Base-by-base conservation (phyloP, 1,140 invertebrate genomes). In the Diuraphis noxia region DNA sequence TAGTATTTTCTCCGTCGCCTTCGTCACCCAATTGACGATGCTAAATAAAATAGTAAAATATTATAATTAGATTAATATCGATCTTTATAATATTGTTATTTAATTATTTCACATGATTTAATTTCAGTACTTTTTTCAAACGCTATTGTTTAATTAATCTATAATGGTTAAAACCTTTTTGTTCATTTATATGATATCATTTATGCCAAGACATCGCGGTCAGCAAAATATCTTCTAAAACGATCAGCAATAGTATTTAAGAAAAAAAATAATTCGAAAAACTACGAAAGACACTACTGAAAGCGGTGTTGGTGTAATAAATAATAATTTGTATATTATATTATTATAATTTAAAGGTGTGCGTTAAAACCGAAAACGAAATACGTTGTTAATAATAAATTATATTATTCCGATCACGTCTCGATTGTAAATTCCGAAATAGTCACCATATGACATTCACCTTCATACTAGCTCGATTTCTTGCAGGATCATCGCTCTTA, bases 1-100 rank as follows among this genome's bases (percentile, higher is more conserved):
- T 96, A 56, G 95, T 95, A 91, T 95, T 95, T 38, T 95, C 95
- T 19, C 94, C 95, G 38, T 94, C 94, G 30, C 93, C 93, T 40
- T 91, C 86, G 88, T 94, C 94, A 13, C 93, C 93, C 23, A 93
- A 88, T 87, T 93, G 93, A 21, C 94, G 93, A 56, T 94, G 94
- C 94, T 94, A 92, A 21, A 81, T 79, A 38, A 38, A 79, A 79
- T 38, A 79, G 34, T 72, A 2, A 79, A 23, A 38, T 21, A 38
- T 79, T 36, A 3, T 38, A 9, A 38, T 79, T 23, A 79, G 17
- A 79, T 21, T 36, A 21, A 36, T 17, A 79, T 23, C 1, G 21
- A 38, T 38, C 6, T 23, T 36, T 79, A 77, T 7, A 36, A 36
- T n/a, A n/a, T 19, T 21, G 23, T 79, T 36, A 77, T 63, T 63